These are phyloP conservation scores for Phania funesta DNA, from an alignment of 2,888 invertebrate genomes.

Conservation along the genomic window DNA sequence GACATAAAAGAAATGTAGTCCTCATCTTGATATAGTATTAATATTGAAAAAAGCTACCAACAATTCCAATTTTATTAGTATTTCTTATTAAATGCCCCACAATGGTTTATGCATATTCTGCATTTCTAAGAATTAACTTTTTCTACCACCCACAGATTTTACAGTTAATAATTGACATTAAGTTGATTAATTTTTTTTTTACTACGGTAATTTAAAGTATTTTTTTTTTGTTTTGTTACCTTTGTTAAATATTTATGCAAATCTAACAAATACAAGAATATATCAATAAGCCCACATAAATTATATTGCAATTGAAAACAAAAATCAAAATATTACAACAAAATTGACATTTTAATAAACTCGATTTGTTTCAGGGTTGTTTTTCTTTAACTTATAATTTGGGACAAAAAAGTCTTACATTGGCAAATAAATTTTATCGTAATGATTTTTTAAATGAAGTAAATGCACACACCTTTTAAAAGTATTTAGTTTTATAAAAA, in stretches of 20 bases:
- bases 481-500: too few relatives aligned
- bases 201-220: neutral
- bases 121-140: neutral
- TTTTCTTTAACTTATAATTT: slow-evolving; percentile 9
- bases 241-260: slow-evolving; percentile 43
- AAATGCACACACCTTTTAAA: slow-evolving; percentile 56
- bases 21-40: too few relatives aligned
- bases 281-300: slow-evolving; percentile 65
- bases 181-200: neutral
- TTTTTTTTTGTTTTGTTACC: neutral
- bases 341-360: slow-evolving; percentile 67
- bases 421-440: slow-evolving; percentile 48
- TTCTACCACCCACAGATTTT: neutral
- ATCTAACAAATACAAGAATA: slow-evolving; percentile 19
- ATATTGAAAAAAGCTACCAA: too few relatives aligned
- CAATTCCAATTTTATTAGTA: too few relatives aligned
- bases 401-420: neutral
- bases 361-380: slow-evolving; percentile 61
- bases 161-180: slow-evolving; percentile 23
- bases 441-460: slow-evolving; percentile 53
- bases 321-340: slow-evolving; percentile 48
- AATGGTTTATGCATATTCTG: too few relatives aligned
- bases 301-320: slow-evolving; percentile 44
- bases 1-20: too few relatives aligned
- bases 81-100: too few relatives aligned